These are phyloP conservation scores for Drosophila dives DNA, from an alignment of 2,888 invertebrate species.

Conservation along the genomic window DNA sequence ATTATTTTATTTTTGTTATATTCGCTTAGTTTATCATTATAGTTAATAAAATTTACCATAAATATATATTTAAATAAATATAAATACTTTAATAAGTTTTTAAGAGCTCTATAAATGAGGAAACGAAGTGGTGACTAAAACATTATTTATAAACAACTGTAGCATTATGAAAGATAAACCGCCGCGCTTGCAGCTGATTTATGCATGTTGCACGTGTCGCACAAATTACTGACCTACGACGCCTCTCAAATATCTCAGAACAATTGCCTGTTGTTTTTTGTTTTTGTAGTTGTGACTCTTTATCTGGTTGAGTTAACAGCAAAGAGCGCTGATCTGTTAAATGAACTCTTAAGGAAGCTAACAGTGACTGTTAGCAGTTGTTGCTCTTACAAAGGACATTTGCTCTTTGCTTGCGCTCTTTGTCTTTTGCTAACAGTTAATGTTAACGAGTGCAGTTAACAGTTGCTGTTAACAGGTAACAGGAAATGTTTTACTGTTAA, in stretches of 20 bases:
- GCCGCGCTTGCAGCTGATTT: constrained; percentile 25
- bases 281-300: neutral
- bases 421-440: constrained; percentile 12
- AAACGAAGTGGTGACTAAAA: neutral
- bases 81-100: neutral
- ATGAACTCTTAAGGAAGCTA: constrained; percentile 40
- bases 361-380: constrained; percentile 24
- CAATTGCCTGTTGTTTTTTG: constrained; percentile 18
- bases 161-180: neutral
- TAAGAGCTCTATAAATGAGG: neutral
- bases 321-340: constrained; percentile 37
- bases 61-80: no score
- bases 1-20: no score
- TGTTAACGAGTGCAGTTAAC: constrained; percentile 12
- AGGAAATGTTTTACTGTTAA: constrained; percentile 35
- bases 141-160: neutral
- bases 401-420: constrained; percentile 40
- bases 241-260: constrained; percentile 24
- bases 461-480: constrained; percentile 11
- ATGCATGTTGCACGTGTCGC: constrained; percentile 40
- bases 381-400: constrained; percentile 39
- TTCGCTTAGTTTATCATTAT: no score
- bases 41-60: no score
- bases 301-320: constrained; percentile 2
- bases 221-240: constrained; percentile 66